Conservation (phyloP, 1,140 invertebrate species). For the Leptinotarsa undecemlineata region DNA sequence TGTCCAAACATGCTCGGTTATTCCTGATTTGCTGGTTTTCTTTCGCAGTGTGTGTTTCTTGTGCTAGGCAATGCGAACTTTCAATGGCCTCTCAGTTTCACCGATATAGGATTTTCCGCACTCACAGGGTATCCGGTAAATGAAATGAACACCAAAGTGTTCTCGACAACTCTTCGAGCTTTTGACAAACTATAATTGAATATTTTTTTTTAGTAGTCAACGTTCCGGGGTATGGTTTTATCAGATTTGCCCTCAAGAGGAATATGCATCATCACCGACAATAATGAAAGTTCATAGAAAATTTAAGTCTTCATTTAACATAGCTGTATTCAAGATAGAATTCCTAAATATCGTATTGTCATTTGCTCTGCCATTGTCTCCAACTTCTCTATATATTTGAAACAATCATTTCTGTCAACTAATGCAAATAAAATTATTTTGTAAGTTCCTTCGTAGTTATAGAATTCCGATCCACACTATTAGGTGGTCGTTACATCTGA, state of each 20-base stretch:
- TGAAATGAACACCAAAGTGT: too few relatives aligned
- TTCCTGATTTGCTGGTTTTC: too few relatives aligned
- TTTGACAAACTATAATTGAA: constrained; percentile 33
- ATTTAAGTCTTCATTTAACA: neutral
- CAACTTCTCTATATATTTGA: constrained; percentile 11
- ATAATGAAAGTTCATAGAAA: neutral
- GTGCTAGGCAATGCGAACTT: too few relatives aligned
- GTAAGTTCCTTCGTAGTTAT: too few relatives aligned
- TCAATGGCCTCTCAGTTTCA: too few relatives aligned
- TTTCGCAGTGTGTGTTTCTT: too few relatives aligned
- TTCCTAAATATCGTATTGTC: neutral
- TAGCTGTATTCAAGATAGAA: neutral
- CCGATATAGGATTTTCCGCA: too few relatives aligned
- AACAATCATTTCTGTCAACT: constrained; percentile 23
- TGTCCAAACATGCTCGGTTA: too few relatives aligned
- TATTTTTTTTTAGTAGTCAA: constrained; percentile 34
- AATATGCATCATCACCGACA: constrained; percentile 41
- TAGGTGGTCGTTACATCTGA: too few relatives aligned
- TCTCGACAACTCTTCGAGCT: constrained; percentile 25
- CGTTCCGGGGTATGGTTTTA: constrained; percentile 51
- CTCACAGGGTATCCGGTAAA: too few relatives aligned
- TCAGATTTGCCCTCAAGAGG: constrained; percentile 48
- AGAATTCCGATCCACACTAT: too few relatives aligned
- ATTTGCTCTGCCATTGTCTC: neutral
- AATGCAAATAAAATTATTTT: constrained; percentile 18